A percentile compares a stretch with the other conserved stretches of the same genome.
These are phyloP conservation scores for Pteria penguin DNA, from an alignment of 2,888 invertebrate genomes.

Conservation along the genomic window DNA sequence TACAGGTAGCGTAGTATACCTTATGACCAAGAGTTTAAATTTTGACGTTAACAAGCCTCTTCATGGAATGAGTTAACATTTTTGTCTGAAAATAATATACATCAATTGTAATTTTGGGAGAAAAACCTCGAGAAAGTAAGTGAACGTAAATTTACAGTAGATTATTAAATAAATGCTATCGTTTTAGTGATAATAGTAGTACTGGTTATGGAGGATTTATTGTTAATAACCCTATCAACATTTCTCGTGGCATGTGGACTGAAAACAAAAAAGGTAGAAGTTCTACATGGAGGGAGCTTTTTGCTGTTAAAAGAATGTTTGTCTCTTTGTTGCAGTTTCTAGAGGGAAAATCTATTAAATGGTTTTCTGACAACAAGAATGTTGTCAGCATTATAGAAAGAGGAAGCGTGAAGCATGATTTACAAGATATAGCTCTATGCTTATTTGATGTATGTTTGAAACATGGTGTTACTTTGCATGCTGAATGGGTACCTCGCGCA, in stretches of 20 bases:
- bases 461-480: constrained; percentile 27
- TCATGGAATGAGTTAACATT: constrained; percentile 13
- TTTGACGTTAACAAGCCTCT: constrained; percentile 31
- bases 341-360: constrained; percentile 7
- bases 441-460: constrained; percentile 34
- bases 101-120: constrained; percentile 26
- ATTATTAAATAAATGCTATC: neutral
- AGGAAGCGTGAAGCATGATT: constrained; percentile 29
- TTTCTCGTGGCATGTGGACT: constrained; percentile 19
- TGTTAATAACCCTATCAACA: neutral
- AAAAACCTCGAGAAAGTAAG: constrained; percentile 18
- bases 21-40: constrained; percentile 50
- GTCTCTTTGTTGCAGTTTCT: constrained; percentile 1
- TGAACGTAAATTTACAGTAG: neutral
- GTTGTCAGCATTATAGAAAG: constrained; percentile 25
- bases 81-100: constrained; percentile 12
- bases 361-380: constrained; percentile 37
- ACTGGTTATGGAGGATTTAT: constrained; percentile 25
- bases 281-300: constrained; percentile 36
- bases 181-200: constrained; percentile 25
- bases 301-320: constrained; percentile 25
- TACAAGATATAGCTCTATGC: constrained; percentile 40
- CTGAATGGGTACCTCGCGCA: constrained; percentile 45
- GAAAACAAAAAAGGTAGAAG: constrained; percentile 3
- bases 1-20: constrained; percentile 43